Evolutionary conservation across 2,797 vertebrate species (phyloP).

Genomic region (Mallotus villosus): DNA sequence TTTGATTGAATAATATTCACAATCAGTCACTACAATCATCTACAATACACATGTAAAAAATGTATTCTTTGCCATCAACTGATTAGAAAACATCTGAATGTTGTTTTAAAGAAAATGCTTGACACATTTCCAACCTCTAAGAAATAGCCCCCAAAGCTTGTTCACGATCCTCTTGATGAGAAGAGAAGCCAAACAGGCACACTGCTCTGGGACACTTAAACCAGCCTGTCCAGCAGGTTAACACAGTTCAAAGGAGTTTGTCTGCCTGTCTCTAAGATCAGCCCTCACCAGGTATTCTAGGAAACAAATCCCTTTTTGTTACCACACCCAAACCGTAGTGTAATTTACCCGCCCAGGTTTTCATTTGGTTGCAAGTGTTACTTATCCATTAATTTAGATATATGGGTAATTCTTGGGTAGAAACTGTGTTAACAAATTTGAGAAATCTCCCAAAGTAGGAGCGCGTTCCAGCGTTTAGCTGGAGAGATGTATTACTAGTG

Average conservation of each 20-base stretch:
- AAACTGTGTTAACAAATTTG: conserved; percentile 52
- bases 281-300: conserved; percentile 40
- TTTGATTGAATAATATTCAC: no score
- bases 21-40: no score
- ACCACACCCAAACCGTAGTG: conserved; percentile 60
- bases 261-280: conserved; percentile 45
- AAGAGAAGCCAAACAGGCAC: conserved; percentile 45
- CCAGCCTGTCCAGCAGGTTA: conserved; percentile 47
- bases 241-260: conserved; percentile 54
- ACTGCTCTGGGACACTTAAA: conserved; percentile 38
- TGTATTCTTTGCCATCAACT: not conserved
- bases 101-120: not conserved
- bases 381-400: conserved; percentile 55
- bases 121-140: not conserved
- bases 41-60: no score
- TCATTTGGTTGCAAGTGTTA: conserved; percentile 68
- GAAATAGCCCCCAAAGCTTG: conserved; percentile 37
- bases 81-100: not conserved
- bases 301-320: conserved; percentile 67
- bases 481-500: conserved; percentile 66
- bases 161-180: conserved; percentile 54
- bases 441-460: conserved; percentile 48
- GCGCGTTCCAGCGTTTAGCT: conserved; percentile 43
- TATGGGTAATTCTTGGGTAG: conserved; percentile 52
- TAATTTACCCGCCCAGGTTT: conserved; percentile 62